Evolutionary conservation across 2,888 invertebrate genomes (phyloP), one percentile per base, ranked within the genome.

Genomic region (Microplitis deprimator): DNA sequence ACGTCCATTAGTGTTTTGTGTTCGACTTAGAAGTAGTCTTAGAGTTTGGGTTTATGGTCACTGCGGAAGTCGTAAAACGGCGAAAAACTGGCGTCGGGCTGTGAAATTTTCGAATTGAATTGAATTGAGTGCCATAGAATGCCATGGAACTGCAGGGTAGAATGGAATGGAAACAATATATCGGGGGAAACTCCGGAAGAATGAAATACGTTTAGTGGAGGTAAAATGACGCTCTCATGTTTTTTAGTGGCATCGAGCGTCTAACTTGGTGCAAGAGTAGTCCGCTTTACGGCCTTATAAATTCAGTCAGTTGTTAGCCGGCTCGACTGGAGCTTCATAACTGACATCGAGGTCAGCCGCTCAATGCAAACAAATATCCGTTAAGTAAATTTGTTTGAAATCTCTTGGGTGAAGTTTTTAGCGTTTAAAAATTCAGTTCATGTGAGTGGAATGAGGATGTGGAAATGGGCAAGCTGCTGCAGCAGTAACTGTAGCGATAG

Each of bases 131-230:
- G 8, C 50, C 50, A 50, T 50, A 8, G 50, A 4, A 29, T 29
- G 29, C 7, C 6, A 50, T 10, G 20, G 20, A 20, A 20, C 1
- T 20, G 20, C 20, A 20, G 20, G 20, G 20, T 20, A 20, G 20
- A 4, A 29, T 29, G 29, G 29, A 50, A 62, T 39, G 40, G 13
- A 41, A 10, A 39, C 17, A n/a, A n/a, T 4, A 17, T 62, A 39
- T 62, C 39, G 6, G 62, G 17, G 17, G 16, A 39, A 7, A 39
- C 71, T 17, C 62, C 50, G 13, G 16, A 6, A n/a, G 10, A 16
- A 39, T 72, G 17, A 72, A 62, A 70, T 39, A 72, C 40, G 39
- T 38, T 72, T 72, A 72, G 41, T 60, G 61, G 60, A 29, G 20
- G 20, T 70, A 10, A 17, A 69, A 59, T 50, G 29, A 29, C 29